A percentile compares a stretch with the other conserved stretches of the same genome.
phyloP scores from a whole-genome alignment of 2,888 invertebrate species.

The Drosophila rubida region DNA sequence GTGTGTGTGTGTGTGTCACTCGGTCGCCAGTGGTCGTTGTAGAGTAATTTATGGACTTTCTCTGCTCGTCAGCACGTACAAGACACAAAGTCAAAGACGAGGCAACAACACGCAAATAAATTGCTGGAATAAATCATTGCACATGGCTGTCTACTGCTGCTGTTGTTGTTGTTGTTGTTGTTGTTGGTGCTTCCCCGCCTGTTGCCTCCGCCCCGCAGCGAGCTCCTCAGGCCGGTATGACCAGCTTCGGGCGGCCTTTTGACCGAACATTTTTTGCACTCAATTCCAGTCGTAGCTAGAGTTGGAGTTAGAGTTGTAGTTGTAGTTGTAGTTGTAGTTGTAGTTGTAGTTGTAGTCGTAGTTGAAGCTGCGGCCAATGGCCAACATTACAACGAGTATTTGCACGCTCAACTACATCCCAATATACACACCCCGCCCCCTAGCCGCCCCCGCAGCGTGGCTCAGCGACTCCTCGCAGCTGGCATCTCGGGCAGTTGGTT shows the following conservation, averaged over 20 bases:
- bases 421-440: conserved; percentile 40
- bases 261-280: conserved; percentile 74
- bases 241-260: conserved; percentile 62
- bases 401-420: conserved; percentile 7
- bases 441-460: no score
- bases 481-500: conserved; percentile 76
- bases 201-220: neutral
- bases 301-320: neutral
- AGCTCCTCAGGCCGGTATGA: conserved; percentile 22
- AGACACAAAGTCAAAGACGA: conserved; percentile 53
- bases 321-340: conserved; percentile 47
- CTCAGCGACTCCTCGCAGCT: no score
- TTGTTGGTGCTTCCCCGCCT: neutral
- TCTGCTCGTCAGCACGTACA: conserved; percentile 73
- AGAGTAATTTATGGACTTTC: conserved; percentile 82
- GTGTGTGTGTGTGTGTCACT: conserved; percentile 63
- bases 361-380: neutral
- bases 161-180: no score
- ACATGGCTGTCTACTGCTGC: conserved; percentile 56
- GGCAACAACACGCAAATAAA: conserved; percentile 71
- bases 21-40: conserved; percentile 59
- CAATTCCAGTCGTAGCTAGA: conserved; percentile 61
- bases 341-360: neutral
- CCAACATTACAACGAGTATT: conserved; percentile 29
- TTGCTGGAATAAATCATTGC: conserved; percentile 81